These are phyloP conservation scores for Zaprionus davidi DNA, from an alignment of 1,140 invertebrate species.

Conservation along the genomic window DNA sequence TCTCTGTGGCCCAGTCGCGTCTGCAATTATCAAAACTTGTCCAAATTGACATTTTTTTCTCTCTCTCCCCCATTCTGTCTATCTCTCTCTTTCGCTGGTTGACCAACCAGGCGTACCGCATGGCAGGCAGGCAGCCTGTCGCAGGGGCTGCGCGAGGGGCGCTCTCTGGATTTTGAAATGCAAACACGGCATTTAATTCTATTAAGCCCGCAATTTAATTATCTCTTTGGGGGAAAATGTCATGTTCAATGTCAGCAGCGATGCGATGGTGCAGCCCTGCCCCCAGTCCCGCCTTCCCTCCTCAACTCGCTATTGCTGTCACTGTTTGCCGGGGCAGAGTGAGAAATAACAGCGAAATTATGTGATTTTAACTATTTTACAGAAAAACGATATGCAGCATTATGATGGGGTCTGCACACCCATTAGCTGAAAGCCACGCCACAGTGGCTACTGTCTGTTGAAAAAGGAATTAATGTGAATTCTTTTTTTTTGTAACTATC, in stretches of 20 bases:
- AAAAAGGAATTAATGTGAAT: too few species aligned
- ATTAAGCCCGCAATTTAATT: constrained; percentile 80
- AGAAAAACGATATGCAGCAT: neutral
- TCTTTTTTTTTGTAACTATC: too few species aligned
- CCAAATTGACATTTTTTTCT: constrained; percentile 76
- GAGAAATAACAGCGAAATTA: constrained; percentile 52
- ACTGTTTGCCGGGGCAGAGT: constrained; percentile 10
- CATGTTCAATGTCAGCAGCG: constrained; percentile 74
- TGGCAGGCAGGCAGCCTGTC: neutral
- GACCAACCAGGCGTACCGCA: constrained; percentile 42
- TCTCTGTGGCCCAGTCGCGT: constrained; percentile 21
- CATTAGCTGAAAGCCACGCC: constrained; percentile 16
- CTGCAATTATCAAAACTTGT: constrained; percentile 82
- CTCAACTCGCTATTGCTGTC: neutral
- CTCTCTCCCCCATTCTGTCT: neutral
- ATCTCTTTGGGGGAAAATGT: constrained; percentile 72
- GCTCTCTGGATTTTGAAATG: constrained; percentile 80
- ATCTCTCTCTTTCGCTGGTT: constrained; percentile 8
- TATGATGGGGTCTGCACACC: neutral
- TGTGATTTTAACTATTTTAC: constrained; percentile 38
- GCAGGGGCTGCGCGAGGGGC: constrained; percentile 40
- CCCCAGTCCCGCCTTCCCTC: neutral
- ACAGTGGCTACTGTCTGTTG: neutral
- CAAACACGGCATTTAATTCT: constrained; percentile 82
- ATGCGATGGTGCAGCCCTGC: constrained; percentile 24